A percentile compares a stretch with the other conserved stretches of the same genome.
Evolutionary conservation across 2,797 vertebrate species (phyloP).

Genomic region (Distichodus sexfasciatus): DNA sequence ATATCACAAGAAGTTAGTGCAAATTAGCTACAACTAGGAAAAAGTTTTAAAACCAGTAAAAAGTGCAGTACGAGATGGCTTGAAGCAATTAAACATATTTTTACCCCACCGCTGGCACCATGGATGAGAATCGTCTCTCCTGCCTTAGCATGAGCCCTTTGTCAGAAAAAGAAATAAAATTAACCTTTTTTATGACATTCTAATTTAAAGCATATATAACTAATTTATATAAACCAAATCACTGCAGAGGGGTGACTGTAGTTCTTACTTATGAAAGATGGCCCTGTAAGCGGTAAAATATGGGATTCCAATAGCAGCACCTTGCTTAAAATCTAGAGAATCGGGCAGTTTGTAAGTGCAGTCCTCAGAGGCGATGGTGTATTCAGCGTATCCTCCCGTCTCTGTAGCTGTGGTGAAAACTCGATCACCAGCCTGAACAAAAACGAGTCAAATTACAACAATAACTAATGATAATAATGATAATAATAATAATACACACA

Average conservation of each 20-base stretch:
- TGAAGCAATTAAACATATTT: background rate
- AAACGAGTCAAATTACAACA: background rate
- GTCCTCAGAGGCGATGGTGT: slow-evolving; percentile 71
- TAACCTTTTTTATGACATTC: background rate
- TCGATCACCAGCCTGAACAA: slow-evolving; percentile 82
- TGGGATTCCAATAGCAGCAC: slow-evolving; percentile 84
- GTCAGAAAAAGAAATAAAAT: slow-evolving; percentile 44
- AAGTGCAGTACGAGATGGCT: background rate
- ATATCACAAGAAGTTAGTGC: no score
- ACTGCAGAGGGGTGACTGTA: background rate
- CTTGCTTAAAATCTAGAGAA: slow-evolving; percentile 79
- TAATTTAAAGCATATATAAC: no score
- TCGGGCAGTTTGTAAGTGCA: slow-evolving; percentile 76
- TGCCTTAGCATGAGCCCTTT: slow-evolving; percentile 77
- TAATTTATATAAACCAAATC: background rate
- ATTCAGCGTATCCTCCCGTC: slow-evolving; percentile 90
- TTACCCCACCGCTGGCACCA: slow-evolving; percentile 92
- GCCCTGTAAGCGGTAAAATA: slow-evolving; percentile 92
- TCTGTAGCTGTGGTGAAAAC: slow-evolving; percentile 79
- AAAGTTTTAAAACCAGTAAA: background rate
- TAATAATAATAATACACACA: no score
- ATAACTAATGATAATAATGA: background rate
- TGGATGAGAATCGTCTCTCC: slow-evolving; percentile 87
- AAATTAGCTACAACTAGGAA: no score
- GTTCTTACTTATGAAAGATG: slow-evolving; percentile 84